These are phyloP conservation scores for Leucoptera coffeella DNA, from an alignment of 2,888 invertebrate genomes.

Conservation along the genomic window DNA sequence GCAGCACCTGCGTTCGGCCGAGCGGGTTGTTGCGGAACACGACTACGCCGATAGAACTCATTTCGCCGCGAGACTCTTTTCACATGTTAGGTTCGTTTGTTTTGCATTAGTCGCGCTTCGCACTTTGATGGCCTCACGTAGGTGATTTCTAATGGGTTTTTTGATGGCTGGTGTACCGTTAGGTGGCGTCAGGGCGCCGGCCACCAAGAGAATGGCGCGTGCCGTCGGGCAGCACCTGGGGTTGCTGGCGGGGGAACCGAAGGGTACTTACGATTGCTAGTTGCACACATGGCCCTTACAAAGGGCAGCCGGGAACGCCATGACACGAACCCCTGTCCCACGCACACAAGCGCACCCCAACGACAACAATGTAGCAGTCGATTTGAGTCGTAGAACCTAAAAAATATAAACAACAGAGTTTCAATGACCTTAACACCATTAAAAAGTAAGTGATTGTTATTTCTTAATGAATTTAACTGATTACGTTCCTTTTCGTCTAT, in stretches of 20 bases:
- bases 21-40: constrained; percentile 54
- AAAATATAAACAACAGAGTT: too few relatives aligned
- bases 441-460: too few relatives aligned
- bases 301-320: constrained; percentile 37
- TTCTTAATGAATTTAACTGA: too few relatives aligned
- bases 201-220: constrained; percentile 47
- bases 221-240: constrained; percentile 46
- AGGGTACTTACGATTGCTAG: constrained; percentile 50
- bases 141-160: constrained; percentile 3
- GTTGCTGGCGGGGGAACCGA: constrained; percentile 43
- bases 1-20: constrained; percentile 58
- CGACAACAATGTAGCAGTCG: background rate
- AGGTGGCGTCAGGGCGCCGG: constrained; percentile 45
- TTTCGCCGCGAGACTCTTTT: constrained; percentile 20
- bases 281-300: constrained; percentile 49
- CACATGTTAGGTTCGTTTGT: constrained; percentile 31
- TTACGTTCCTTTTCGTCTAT: too few relatives aligned
- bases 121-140: constrained; percentile 17
- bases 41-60: constrained; percentile 55
- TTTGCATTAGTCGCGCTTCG: constrained; percentile 17
- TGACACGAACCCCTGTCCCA: too few relatives aligned
- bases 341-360: constrained; percentile 12
- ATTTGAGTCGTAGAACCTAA: too few relatives aligned
- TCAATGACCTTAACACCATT: too few relatives aligned
- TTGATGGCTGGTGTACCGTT: constrained; percentile 14